phyloP scores from a whole-genome alignment of 2,113 vertebrate genomes.

The Macaca nemestrina region DNA sequence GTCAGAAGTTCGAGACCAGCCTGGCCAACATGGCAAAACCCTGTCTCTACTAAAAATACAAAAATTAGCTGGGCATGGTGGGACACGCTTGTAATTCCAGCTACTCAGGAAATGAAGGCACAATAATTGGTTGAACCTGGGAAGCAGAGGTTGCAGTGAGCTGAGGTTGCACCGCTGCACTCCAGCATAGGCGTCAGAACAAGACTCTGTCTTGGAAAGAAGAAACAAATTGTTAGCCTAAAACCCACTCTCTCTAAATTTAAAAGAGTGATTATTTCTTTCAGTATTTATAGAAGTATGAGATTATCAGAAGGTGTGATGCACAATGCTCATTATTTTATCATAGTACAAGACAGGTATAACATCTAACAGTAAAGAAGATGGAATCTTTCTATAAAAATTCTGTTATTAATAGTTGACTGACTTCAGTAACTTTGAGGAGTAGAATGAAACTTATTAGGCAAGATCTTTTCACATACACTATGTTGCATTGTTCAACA shows the following conservation, averaged over 20 bases:
- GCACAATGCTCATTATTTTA: neutral
- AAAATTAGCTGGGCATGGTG: too few relatives aligned
- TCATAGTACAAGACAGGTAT: neutral
- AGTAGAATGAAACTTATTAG: neutral
- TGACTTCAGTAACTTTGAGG: neutral
- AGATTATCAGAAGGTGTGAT: neutral
- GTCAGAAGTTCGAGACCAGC: too few relatives aligned
- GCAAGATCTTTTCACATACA: neutral
- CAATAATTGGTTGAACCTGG: too few relatives aligned
- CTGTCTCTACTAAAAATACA: too few relatives aligned
- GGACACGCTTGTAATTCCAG: too few relatives aligned
- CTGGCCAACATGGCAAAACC: too few relatives aligned
- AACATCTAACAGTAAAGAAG: neutral
- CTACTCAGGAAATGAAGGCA: too few relatives aligned
- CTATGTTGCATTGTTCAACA: neutral
- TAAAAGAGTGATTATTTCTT: neutral
- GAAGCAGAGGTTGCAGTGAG: too few relatives aligned
- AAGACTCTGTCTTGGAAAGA: neutral
- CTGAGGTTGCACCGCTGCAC: too few relatives aligned
- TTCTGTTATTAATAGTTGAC: neutral
- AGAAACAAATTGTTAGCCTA: neutral
- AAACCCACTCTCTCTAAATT: neutral
- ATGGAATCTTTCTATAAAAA: neutral
- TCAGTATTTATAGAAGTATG: neutral
- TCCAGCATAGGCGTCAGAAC: too few relatives aligned